Percentiles rank a stretch among this genome's conserved stretches.
These are phyloP conservation scores for Phlogophora meticulosa DNA, from an alignment of 2,888 invertebrate genomes.

Conservation along the genomic window DNA sequence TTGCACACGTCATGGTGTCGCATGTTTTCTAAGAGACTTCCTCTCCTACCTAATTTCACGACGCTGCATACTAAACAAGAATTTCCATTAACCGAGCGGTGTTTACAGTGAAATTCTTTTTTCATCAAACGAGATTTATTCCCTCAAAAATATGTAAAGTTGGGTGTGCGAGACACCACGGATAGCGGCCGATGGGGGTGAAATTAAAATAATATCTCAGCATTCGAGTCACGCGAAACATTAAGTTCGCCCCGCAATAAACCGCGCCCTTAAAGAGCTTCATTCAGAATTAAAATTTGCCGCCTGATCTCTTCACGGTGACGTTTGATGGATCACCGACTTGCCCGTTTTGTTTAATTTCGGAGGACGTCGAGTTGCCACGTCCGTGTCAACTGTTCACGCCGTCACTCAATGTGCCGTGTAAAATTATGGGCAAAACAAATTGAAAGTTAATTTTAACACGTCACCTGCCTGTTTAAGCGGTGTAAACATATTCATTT, in stretches of 20 bases:
- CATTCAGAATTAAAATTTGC: slow-evolving; percentile 90
- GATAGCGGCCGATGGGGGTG: slow-evolving; percentile 80
- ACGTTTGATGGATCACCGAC: slow-evolving; percentile 88
- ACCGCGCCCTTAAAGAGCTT: slow-evolving; percentile 88
- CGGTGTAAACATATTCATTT: slow-evolving; percentile 49
- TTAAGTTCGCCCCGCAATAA: slow-evolving; percentile 88
- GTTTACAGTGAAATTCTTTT: slow-evolving; percentile 87
- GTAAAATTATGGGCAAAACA: slow-evolving; percentile 56
- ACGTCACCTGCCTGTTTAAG: slow-evolving; percentile 43
- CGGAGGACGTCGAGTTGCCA: slow-evolving; percentile 41
- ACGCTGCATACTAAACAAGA: slow-evolving; percentile 83
- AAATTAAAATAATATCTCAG: slow-evolving; percentile 90
- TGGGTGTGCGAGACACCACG: slow-evolving; percentile 79
- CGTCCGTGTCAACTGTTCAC: slow-evolving; percentile 59
- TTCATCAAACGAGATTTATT: slow-evolving; percentile 89
- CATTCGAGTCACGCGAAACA: slow-evolving; percentile 90
- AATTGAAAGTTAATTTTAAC: slow-evolving; percentile 64
- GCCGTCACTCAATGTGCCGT: slow-evolving; percentile 51
- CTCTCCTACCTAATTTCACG: slow-evolving; percentile 73
- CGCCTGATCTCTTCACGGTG: slow-evolving; percentile 85
- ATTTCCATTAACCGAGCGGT: slow-evolving; percentile 85
- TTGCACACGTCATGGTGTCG: slow-evolving; percentile 51
- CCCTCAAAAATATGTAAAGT: slow-evolving; percentile 89
- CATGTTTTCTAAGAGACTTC: slow-evolving; percentile 61
- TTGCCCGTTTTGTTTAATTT: slow-evolving; percentile 77